Conservation (phyloP, 2,888 invertebrate species). For the Volucella bombylans region DNA sequence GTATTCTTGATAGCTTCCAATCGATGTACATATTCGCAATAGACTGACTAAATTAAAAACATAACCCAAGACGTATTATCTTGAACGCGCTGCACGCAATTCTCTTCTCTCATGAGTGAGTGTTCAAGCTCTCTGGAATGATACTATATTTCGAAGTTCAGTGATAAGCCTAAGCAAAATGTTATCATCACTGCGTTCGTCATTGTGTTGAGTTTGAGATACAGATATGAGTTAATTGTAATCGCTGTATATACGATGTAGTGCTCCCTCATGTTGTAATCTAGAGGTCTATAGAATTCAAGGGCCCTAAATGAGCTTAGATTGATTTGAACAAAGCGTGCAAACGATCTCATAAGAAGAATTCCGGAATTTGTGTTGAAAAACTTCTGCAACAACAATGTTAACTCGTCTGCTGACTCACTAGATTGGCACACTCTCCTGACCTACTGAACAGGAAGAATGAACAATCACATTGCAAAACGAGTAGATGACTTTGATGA, state of each 20-base stretch:
- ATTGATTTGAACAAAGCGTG: no score
- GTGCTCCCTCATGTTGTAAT: no score
- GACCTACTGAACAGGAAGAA: no score
- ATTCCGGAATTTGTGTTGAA: no score
- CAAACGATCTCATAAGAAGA: no score
- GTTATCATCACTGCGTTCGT: constrained; percentile 38
- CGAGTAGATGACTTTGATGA: no score
- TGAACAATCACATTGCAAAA: no score
- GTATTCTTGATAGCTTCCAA: constrained; percentile 52
- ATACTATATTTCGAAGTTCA: constrained; percentile 32
- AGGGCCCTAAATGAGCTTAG: no score
- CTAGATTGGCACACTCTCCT: no score
- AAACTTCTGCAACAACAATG: no score
- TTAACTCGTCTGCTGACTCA: no score
- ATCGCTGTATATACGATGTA: background rate
- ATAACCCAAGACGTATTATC: constrained; percentile 46
- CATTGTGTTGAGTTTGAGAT: constrained; percentile 13
- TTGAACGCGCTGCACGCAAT: background rate
- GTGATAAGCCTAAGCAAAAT: constrained; percentile 32
- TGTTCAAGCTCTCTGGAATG: constrained; percentile 2
- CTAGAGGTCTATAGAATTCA: no score
- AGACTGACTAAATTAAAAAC: constrained; percentile 44
- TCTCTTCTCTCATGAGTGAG: background rate
- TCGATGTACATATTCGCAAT: constrained; percentile 59
- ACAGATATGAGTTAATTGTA: constrained; percentile 1